These are phyloP conservation scores for Eilema depressum DNA, from an alignment of 2,888 invertebrate genomes.

Conservation along the genomic window DNA sequence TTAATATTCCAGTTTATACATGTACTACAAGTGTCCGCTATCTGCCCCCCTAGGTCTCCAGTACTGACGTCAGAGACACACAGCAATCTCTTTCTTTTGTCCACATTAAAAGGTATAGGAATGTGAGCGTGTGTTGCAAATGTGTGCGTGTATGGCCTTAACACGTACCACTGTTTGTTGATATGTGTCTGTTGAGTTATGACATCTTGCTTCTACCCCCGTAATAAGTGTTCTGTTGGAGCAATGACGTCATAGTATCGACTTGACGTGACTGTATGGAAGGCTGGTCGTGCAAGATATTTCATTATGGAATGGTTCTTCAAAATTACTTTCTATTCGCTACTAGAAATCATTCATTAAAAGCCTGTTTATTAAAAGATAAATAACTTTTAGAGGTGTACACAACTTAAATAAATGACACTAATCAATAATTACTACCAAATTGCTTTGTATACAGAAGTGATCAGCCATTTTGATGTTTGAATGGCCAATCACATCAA, in stretches of 20 bases:
- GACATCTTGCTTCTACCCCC: conserved; percentile 20
- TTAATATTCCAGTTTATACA: conserved; percentile 40
- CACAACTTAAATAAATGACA: not conserved
- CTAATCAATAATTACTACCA: not conserved
- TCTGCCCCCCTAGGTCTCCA: conserved; percentile 85
- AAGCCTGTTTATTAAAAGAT: too few relatives aligned
- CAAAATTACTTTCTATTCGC: not conserved
- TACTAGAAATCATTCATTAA: not conserved
- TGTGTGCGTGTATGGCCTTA: conserved; percentile 76
- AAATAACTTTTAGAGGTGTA: not conserved
- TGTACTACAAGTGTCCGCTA: conserved; percentile 76
- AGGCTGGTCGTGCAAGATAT: not conserved
- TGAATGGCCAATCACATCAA: not conserved
- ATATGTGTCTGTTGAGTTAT: conserved; percentile 53
- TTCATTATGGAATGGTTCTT: not conserved
- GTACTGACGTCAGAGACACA: conserved; percentile 86
- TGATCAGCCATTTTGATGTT: not conserved
- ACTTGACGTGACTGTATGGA: conserved; percentile 28
- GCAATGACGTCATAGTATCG: conserved; percentile 29
- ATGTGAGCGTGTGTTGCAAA: conserved; percentile 83
- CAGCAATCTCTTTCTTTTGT: conserved; percentile 84
- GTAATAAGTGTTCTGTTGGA: conserved; percentile 16
- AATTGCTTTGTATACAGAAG: not conserved
- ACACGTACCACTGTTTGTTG: conserved; percentile 61
- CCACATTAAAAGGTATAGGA: conserved; percentile 86